A percentile compares a stretch with the other conserved stretches of the same genome.
phyloP scores from a whole-genome alignment of 2,888 invertebrate species.

The Serripes groenlandicus region DNA sequence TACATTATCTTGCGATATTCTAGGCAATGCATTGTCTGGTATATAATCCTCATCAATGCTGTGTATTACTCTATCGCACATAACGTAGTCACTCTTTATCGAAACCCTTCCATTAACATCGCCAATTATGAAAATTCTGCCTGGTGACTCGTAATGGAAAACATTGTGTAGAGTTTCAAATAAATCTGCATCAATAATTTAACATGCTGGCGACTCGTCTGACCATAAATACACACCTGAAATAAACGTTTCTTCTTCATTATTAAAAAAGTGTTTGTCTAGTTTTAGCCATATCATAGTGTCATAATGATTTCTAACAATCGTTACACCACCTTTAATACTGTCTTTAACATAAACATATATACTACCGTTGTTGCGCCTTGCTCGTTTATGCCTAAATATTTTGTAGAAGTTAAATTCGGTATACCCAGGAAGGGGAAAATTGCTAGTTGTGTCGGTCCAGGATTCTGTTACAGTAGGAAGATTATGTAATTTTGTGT shows the following conservation, averaged over 20 bases:
- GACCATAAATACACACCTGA: neutral
- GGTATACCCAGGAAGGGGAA: neutral
- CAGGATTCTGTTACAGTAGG: constrained; percentile 1
- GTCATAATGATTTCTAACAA: neutral
- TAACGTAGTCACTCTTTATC: no score
- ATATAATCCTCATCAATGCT: no score
- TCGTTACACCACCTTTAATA: neutral
- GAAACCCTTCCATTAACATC: no score
- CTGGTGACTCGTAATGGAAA: no score
- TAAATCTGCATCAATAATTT: no score
- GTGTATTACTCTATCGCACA: no score
- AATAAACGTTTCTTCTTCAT: neutral
- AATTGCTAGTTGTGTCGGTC: neutral
- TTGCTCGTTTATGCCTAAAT: neutral
- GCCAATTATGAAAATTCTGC: no score
- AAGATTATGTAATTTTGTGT: constrained; percentile 1
- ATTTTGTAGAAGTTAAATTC: neutral
- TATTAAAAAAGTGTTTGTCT: constrained; percentile 5
- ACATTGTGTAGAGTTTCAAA: no score
- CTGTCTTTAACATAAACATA: neutral
- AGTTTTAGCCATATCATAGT: constrained; percentile 5
- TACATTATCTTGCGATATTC: no score
- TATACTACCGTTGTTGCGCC: neutral
- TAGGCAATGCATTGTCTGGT: no score
- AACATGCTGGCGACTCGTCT: no score